Conservation (phyloP, 2,888 invertebrate species). For the Slavum lentiscoides region DNA sequence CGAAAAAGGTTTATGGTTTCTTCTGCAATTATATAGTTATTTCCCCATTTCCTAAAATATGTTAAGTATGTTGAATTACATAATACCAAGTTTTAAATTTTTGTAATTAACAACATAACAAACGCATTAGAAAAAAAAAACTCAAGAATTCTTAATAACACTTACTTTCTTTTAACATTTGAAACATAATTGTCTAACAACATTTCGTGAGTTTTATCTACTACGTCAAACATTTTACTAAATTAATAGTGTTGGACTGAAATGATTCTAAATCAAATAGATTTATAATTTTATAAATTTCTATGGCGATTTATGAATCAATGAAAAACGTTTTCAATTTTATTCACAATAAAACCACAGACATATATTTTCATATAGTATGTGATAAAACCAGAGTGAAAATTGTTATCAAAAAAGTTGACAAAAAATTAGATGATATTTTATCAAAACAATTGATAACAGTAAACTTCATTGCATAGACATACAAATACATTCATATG, state of each 20-base stretch:
- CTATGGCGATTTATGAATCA: too few species aligned
- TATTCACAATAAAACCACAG: too few species aligned
- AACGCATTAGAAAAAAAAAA: background rate
- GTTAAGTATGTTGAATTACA: background rate
- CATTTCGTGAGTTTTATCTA: constrained; percentile 29
- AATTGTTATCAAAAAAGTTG: too few species aligned
- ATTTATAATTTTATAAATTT: too few species aligned
- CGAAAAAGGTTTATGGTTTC: constrained; percentile 40
- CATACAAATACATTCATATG: too few species aligned
- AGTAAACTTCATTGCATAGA: too few species aligned
- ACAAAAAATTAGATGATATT: too few species aligned
- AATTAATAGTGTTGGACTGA: background rate
- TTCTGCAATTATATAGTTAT: constrained; percentile 36
- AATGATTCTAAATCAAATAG: too few species aligned
- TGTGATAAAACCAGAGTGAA: too few species aligned
- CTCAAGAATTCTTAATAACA: background rate
- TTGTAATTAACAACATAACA: background rate
- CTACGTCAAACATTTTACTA: constrained; percentile 29
- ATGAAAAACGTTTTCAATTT: too few species aligned
- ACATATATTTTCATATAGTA: too few species aligned
- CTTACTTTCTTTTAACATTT: constrained; percentile 46
- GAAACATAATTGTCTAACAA: constrained; percentile 34
- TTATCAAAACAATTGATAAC: too few species aligned
- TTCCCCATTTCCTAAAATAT: constrained; percentile 41
- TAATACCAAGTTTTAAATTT: background rate